phyloP scores from a whole-genome alignment of 2,113 vertebrate genomes.

The Phylloscopus whistleri region DNA sequence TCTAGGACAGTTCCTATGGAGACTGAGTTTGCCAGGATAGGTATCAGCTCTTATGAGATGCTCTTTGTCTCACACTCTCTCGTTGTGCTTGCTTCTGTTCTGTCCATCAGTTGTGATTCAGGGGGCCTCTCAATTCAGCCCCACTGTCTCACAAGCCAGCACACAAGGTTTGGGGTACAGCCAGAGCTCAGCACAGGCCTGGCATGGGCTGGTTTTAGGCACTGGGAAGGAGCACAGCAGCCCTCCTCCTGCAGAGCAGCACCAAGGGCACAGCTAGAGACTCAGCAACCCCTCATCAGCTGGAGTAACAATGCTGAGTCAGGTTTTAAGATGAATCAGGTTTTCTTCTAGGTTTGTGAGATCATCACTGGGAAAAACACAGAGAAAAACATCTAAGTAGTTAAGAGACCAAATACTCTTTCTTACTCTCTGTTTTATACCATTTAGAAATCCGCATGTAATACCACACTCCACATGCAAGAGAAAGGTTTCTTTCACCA shows the following conservation, averaged over 20 bases:
- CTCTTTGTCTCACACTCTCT: background rate
- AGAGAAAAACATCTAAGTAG: background rate
- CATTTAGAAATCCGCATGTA: background rate
- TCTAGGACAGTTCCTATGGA: background rate
- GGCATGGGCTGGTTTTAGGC: background rate
- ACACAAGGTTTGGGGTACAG: accelerated
- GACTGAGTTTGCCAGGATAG: background rate
- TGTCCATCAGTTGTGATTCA: background rate
- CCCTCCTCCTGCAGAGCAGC: background rate
- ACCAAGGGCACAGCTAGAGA: background rate
- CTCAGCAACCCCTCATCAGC: background rate
- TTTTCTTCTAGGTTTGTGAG: background rate
- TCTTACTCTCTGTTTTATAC: background rate
- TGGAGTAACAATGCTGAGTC: background rate
- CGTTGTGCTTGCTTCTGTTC: background rate
- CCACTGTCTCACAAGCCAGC: background rate
- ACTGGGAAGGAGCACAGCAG: background rate
- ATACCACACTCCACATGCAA: background rate
- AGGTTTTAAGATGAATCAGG: background rate
- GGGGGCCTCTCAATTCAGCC: background rate
- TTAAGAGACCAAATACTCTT: background rate
- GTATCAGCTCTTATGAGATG: background rate
- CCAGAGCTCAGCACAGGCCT: background rate
- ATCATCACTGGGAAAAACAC: background rate
- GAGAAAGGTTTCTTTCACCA: background rate